Percentiles rank a stretch among this genome's conserved stretches.
Conservation (phyloP, 2,113 vertebrate genomes). For the Mirza zaza region DNA sequence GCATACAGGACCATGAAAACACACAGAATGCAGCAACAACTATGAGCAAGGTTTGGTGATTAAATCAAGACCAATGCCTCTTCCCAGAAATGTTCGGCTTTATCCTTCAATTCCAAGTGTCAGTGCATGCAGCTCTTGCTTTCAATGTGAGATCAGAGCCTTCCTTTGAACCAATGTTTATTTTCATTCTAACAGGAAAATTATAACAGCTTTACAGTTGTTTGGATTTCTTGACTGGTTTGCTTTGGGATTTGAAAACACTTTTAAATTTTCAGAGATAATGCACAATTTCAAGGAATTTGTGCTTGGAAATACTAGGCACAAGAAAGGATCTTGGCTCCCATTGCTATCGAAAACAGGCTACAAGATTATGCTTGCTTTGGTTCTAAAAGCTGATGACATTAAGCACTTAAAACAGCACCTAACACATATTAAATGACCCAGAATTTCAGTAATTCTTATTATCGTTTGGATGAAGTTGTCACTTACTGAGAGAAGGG, state of each 20-base stretch:
- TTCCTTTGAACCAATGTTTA: neutral
- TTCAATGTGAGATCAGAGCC: neutral
- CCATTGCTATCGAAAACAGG: neutral
- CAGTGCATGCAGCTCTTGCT: neutral
- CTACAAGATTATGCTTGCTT: neutral
- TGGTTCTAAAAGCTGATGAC: neutral
- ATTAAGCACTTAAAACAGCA: neutral
- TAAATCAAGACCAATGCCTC: neutral
- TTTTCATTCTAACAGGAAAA: neutral
- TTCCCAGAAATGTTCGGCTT: neutral
- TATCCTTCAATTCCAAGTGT: neutral
- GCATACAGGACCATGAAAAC: neutral
- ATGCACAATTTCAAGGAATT: neutral
- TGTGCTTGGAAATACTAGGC: neutral
- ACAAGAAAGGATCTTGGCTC: neutral
- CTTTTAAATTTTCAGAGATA: neutral
- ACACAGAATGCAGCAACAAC: neutral
- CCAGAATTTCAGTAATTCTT: neutral
- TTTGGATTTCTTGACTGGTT: neutral
- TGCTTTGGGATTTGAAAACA: neutral
- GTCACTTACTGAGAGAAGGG: neutral
- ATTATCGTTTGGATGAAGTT: neutral
- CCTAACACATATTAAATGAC: neutral
- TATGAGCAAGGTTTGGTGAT: neutral
- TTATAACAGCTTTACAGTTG: neutral